Conservation (phyloP, 1,140 invertebrate species). For the Stratiolaelaps scimitus region DNA sequence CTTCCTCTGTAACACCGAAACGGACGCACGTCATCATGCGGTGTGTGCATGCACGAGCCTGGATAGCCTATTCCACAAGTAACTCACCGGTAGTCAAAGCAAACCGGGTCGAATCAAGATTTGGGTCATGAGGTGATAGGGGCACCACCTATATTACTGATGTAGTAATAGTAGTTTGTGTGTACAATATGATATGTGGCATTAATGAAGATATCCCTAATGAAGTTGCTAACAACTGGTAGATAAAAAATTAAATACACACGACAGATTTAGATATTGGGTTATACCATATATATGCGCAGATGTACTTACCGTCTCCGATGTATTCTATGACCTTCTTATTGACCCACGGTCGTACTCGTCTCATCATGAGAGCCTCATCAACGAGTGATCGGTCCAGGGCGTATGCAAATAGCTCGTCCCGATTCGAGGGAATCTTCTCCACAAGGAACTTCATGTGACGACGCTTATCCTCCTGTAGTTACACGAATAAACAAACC, state of each 20-base stretch:
- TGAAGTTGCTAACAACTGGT: too few species aligned
- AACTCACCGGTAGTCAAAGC: too few species aligned
- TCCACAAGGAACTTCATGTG: slow-evolving; percentile 94
- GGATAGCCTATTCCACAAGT: background rate
- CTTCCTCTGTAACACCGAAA: slow-evolving; percentile 54
- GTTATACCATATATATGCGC: too few species aligned
- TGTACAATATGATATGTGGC: too few species aligned
- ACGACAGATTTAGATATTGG: too few species aligned
- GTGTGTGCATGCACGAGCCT: background rate
- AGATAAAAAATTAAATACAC: too few species aligned
- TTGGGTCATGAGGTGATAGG: too few species aligned
- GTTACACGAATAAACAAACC: slow-evolving; percentile 34
- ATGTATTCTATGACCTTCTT: slow-evolving; percentile 99
- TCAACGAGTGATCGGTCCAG: slow-evolving; percentile 81
- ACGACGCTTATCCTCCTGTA: slow-evolving; percentile 84
- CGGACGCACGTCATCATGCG: background rate
- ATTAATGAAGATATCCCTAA: too few species aligned
- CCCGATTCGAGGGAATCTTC: slow-evolving; percentile 93
- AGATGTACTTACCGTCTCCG: slow-evolving; percentile 53
- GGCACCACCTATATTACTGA: too few species aligned
- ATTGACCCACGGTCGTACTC: slow-evolving; percentile 97
- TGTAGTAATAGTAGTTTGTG: too few species aligned
- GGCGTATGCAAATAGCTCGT: slow-evolving; percentile 81
- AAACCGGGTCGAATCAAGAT: too few species aligned
- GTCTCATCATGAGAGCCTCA: slow-evolving; percentile 78